These are phyloP conservation scores for Lagodon rhomboides DNA, from an alignment of 2,797 vertebrate species.

Conservation along the genomic window DNA sequence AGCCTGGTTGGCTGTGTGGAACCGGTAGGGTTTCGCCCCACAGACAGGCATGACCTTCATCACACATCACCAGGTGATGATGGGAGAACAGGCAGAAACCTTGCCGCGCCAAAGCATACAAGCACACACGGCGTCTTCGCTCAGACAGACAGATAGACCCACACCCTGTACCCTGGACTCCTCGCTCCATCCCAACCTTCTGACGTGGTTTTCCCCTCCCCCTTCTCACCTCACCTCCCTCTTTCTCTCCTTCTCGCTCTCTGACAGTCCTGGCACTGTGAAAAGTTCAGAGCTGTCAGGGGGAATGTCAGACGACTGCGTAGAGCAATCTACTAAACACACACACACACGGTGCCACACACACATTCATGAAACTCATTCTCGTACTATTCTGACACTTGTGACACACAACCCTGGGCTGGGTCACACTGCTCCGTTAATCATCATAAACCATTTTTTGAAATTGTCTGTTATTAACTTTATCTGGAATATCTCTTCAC, in stretches of 20 bases:
- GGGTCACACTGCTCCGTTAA: conserved; percentile 31
- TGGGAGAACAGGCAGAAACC: conserved; percentile 76
- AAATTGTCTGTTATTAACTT: conserved; percentile 2
- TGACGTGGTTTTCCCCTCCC: conserved; percentile 62
- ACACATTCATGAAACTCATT: conserved; percentile 45
- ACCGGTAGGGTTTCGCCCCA: conserved; percentile 71
- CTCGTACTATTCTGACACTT: conserved; percentile 6
- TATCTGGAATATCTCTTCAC: conserved; percentile 7
- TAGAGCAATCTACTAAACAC: conserved; percentile 81
- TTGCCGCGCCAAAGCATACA: conserved; percentile 72
- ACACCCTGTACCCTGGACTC: neutral
- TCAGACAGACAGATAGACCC: conserved; percentile 35
- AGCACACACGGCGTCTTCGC: conserved; percentile 32
- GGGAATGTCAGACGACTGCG: conserved; percentile 89
- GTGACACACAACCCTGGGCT: conserved; percentile 48
- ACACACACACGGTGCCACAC: conserved; percentile 56
- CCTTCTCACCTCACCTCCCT: conserved; percentile 57
- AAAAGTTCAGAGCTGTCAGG: conserved; percentile 98
- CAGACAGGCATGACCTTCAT: conserved; percentile 87
- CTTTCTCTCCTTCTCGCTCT: conserved; percentile 41
- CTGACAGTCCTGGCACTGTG: conserved; percentile 88
- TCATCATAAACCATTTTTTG: conserved; percentile 37
- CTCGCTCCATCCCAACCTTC: conserved; percentile 41
- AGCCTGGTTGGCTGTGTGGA: conserved; percentile 37
- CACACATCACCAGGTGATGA: conserved; percentile 90